These are phyloP conservation scores for Naja naja DNA, from an alignment of 2,113 vertebrate species.

Conservation along the genomic window DNA sequence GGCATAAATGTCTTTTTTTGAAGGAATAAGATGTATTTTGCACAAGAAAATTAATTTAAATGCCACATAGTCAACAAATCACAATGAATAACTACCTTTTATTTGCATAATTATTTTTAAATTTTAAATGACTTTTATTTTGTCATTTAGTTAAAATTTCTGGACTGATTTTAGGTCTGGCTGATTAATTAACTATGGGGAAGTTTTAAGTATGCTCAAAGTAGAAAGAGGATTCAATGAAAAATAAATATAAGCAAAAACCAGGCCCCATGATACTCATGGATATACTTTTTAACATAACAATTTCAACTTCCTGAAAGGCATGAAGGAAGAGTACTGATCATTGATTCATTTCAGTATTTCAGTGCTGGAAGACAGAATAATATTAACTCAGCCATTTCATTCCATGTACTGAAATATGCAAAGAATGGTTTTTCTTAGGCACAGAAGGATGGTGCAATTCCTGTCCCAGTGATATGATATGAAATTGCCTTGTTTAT, in stretches of 20 bases:
- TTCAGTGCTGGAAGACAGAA: neutral
- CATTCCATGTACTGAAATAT: neutral
- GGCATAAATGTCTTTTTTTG: neutral
- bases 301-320: neutral
- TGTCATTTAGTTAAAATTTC: conserved; percentile 47
- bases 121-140: conserved; percentile 13
- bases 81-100: conserved; percentile 39
- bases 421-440: neutral
- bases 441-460: neutral
- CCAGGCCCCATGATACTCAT: neutral
- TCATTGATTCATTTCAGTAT: neutral
- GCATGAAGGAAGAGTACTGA: neutral
- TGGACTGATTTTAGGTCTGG: conserved; percentile 15
- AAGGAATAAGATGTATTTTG: conserved; percentile 50
- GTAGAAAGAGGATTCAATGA: conserved; percentile 23
- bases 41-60: conserved; percentile 46
- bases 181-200: conserved; percentile 36
- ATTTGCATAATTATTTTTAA: conserved; percentile 46
- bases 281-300: neutral
- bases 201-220: conserved; percentile 36
- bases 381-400: neutral
- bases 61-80: conserved; percentile 47
- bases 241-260: conserved; percentile 39
- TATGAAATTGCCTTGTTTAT: neutral
- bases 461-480: neutral